Conservation (phyloP, 2,113 vertebrate species). For the Entelurus aequoreus region DNA sequence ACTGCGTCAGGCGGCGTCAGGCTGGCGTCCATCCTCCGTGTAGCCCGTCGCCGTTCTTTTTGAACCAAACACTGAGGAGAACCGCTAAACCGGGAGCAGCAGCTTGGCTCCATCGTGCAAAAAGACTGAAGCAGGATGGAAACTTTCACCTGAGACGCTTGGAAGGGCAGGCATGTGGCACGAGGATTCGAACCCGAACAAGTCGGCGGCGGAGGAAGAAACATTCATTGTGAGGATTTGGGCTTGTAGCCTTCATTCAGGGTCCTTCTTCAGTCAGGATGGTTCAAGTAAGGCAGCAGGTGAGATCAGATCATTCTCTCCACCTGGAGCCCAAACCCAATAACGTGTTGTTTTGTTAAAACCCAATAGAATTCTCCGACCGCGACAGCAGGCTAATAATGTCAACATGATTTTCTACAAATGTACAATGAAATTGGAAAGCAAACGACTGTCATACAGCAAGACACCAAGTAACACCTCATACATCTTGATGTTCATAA, state of each 20-base stretch:
- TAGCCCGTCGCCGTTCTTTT: conserved; percentile 1
- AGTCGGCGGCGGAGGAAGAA: conserved; percentile 5
- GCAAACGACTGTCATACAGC: conserved; percentile 47
- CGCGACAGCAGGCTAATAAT: conserved; percentile 12
- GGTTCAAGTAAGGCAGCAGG: conserved; percentile 48
- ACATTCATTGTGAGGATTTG: conserved; percentile 21
- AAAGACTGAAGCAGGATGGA: conserved; percentile 14
- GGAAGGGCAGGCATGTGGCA: conserved; percentile 15
- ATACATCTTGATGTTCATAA: conserved; percentile 38
- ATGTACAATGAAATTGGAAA: conserved; percentile 58
- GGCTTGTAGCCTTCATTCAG: neutral
- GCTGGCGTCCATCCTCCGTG: neutral
- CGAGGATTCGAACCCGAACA: conserved; percentile 12
- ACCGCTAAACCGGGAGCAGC: neutral
- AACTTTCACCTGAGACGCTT: conserved; percentile 48
- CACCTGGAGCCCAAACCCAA: neutral
- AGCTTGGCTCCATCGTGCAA: conserved; percentile 42
- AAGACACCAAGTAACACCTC: conserved; percentile 43
- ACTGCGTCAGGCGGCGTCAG: conserved; percentile 27
- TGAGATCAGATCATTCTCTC: conserved; percentile 2
- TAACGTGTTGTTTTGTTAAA: conserved; percentile 9
- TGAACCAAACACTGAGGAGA: neutral
- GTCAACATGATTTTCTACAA: conserved; percentile 58
- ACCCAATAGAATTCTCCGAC: conserved; percentile 20
- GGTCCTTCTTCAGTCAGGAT: conserved; percentile 10